Percentiles rank a stretch among this genome's conserved stretches.
phyloP scores from a whole-genome alignment of 1,140 invertebrate species.

The Orussus abietinus region DNA sequence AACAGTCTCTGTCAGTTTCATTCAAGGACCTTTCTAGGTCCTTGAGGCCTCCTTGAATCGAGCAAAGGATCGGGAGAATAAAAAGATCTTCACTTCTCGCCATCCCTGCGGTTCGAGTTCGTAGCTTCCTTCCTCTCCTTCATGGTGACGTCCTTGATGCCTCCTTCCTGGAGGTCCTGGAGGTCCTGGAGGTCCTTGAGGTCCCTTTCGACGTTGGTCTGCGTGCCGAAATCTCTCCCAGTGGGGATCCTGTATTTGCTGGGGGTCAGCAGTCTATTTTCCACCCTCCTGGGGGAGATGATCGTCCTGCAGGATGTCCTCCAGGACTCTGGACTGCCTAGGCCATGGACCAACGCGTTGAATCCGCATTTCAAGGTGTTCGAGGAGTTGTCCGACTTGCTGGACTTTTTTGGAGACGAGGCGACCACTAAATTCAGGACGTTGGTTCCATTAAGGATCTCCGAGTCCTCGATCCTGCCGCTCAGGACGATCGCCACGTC shows the following conservation, averaged over 20 bases:
- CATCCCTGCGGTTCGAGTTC: slow-evolving; percentile 33
- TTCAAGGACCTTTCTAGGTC: too few species aligned
- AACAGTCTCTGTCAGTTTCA: too few species aligned
- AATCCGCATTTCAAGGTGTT: slow-evolving; percentile 38
- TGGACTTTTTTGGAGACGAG: slow-evolving; percentile 23
- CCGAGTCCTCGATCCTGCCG: slow-evolving; percentile 38
- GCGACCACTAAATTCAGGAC: slow-evolving; percentile 41
- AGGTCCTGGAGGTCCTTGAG: slow-evolving; percentile 24
- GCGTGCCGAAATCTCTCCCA: slow-evolving; percentile 63
- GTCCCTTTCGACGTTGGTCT: slow-evolving; percentile 59
- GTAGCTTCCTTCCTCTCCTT: slow-evolving; percentile 38
- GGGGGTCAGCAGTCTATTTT: slow-evolving; percentile 60
- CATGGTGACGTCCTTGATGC: slow-evolving; percentile 19
- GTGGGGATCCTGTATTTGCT: slow-evolving; percentile 57
- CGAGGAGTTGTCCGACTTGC: slow-evolving; percentile 15
- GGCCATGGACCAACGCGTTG: slow-evolving; percentile 28
- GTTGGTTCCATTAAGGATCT: slow-evolving; percentile 32
- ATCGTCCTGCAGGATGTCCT: slow-evolving; percentile 17
- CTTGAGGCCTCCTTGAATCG: too few species aligned
- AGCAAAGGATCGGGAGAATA: too few species aligned
- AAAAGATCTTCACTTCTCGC: slow-evolving; percentile 36
- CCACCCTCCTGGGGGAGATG: slow-evolving; percentile 26
- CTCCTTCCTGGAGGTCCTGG: slow-evolving; percentile 22
- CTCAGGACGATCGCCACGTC: slow-evolving; percentile 46
- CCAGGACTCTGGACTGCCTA: slow-evolving; percentile 18